A percentile compares a stretch with the other conserved stretches of the same genome.
These are phyloP conservation scores for Cyclophora albipunctata DNA, from an alignment of 2,888 invertebrate genomes.

Conservation along the genomic window DNA sequence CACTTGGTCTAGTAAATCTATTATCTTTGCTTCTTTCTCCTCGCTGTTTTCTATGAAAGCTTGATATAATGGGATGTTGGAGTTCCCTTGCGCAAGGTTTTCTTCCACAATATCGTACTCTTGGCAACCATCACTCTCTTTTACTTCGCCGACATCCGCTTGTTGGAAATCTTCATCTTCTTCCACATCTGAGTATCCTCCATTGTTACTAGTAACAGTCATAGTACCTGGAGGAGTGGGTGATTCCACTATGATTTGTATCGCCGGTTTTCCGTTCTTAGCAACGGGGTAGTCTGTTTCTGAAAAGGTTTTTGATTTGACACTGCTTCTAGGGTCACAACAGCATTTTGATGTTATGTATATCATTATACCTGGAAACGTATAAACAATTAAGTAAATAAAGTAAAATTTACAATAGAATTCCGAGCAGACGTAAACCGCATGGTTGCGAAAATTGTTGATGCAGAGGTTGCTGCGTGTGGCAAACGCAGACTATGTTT, in stretches of 20 bases:
- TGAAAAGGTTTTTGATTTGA: slow-evolving; percentile 16
- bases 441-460: too few relatives aligned
- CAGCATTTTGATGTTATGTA: slow-evolving; percentile 51
- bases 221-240: slow-evolving; percentile 60
- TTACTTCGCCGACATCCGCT: slow-evolving; percentile 13
- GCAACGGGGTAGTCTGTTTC: too few relatives aligned
- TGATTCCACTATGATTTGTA: slow-evolving; percentile 59
- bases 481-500: too few relatives aligned
- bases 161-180: slow-evolving; percentile 22
- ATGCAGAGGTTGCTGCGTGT: too few relatives aligned
- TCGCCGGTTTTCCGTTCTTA: slow-evolving; percentile 49
- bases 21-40: slow-evolving; percentile 67
- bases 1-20: slow-evolving; percentile 65
- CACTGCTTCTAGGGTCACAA: slow-evolving; percentile 31
- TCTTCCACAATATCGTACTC: slow-evolving; percentile 21
- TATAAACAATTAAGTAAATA: too few relatives aligned
- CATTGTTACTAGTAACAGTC: slow-evolving; percentile 33
- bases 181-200: slow-evolving; percentile 25
- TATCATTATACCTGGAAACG: slow-evolving; percentile 53
- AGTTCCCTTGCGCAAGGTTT: background rate
- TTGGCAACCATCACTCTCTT: slow-evolving; percentile 15
- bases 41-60: slow-evolving; percentile 52
- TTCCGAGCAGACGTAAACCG: too few relatives aligned
- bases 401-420: too few relatives aligned
- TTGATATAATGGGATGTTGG: slow-evolving; percentile 43